These are phyloP conservation scores for Hetaerina titia DNA, from an alignment of 2,888 invertebrate genomes.

Conservation along the genomic window DNA sequence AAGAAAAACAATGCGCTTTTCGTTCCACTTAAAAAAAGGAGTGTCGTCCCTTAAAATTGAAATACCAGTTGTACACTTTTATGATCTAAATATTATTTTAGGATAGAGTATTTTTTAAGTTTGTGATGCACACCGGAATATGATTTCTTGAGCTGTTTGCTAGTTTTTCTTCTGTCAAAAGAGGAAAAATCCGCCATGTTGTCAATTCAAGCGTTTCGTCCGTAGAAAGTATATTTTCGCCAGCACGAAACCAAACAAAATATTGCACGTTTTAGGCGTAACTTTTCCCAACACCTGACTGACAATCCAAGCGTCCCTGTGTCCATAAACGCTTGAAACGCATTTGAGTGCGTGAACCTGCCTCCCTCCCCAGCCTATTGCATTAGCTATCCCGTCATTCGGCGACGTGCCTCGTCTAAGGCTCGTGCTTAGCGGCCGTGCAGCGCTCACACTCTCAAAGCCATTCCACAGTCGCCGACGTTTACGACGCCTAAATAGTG, in stretches of 20 bases:
- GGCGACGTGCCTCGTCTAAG: background rate
- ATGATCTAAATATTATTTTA: no score
- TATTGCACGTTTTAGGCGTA: no score
- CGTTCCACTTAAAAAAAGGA: no score
- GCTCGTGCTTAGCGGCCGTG: background rate
- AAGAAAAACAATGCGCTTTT: no score
- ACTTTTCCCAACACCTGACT: no score
- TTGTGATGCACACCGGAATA: background rate
- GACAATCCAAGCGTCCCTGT: no score
- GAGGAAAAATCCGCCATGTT: background rate
- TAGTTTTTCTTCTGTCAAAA: background rate
- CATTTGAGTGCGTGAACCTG: background rate
- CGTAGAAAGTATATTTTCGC: background rate
- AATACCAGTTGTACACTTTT: no score
- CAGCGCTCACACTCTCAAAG: background rate
- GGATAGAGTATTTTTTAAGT: background rate
- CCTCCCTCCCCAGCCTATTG: background rate
- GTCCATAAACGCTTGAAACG: no score
- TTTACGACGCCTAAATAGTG: background rate
- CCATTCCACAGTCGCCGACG: background rate
- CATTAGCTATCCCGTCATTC: background rate
- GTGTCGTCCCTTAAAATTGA: no score
- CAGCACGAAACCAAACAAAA: background rate
- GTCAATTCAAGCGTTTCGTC: background rate
- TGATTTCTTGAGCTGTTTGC: background rate